Evolutionary conservation across 2,113 vertebrate genomes (phyloP), one percentile per base, ranked within the genome.

Genomic region (Serilophus lunatus): DNA sequence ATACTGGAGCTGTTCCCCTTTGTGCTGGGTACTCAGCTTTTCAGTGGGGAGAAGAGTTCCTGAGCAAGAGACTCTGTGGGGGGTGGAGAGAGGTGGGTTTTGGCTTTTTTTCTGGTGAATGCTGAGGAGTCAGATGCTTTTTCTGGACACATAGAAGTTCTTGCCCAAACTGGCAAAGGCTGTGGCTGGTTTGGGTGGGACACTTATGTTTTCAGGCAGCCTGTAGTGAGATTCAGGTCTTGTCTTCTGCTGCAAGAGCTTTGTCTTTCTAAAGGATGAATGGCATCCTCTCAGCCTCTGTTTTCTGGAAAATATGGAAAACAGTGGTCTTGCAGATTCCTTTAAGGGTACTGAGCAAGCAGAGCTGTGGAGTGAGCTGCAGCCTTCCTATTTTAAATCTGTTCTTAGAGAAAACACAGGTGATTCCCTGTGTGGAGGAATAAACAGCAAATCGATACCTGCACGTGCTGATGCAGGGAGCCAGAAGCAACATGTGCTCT

Each of bases 401-500:
- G 25, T 80, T 78, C 79, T 88, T 74, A 44, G 79, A 66, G 56
- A 57, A 93, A 86, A 60, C 51, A 45, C 31, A 35, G 31, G 13
- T 78, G 60, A 75, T 42, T 75, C 47, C 10, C 60, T 35, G 0
- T 71, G 35, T 57, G 56, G 13, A 57, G 47, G n/a, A 84, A 33
- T n/a, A 92, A n/a, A 31, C 0, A 5, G 36, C 24, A 64, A 72
- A 84, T n/a, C 5, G 13, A 47, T 69, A 61, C 36, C 60, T 74
- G 50, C 49, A 51, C 0, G 0, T 85, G 83, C 71, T 70, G 88
- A 54, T 7, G 15, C 47, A 7, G 36, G 45, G 65, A 95, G 75
- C 75, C 80, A 56, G 61, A 56, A 65, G 42, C 86, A 60, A 78
- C 78, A 40, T 40, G 91, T 78, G 88, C 93, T 95, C 49, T 63